A percentile compares a stretch with the other conserved stretches of the same genome.
phyloP scores from a whole-genome alignment of 2,113 vertebrate genomes.

The Heliornis fulica region DNA sequence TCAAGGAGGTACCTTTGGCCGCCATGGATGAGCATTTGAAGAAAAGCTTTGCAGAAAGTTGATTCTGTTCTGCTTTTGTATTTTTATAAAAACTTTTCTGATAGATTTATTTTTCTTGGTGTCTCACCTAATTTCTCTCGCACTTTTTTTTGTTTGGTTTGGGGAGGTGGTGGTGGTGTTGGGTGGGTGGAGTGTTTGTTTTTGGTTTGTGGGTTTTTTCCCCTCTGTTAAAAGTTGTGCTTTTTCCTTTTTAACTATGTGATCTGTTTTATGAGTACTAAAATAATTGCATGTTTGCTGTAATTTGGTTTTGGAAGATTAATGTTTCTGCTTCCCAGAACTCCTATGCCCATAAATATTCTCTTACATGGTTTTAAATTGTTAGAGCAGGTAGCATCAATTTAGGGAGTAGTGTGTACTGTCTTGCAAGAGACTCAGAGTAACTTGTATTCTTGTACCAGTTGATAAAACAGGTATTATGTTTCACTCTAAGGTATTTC shows the following conservation, averaged over 20 bases:
- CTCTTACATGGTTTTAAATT: not conserved
- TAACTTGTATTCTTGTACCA: not conserved
- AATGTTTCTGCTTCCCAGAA: not conserved
- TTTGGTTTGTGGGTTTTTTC: not conserved
- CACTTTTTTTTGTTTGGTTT: too few relatives aligned
- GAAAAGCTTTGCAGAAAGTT: not conserved
- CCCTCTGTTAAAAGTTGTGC: not conserved
- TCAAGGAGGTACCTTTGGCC: not conserved
- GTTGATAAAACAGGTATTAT: not conserved
- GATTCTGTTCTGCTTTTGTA: not conserved
- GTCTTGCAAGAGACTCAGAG: not conserved
- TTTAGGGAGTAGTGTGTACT: not conserved
- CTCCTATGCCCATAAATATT: not conserved
- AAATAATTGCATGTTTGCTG: not conserved
- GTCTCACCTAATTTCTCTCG: not conserved
- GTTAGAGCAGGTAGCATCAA: not conserved
- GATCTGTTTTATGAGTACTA: not conserved
- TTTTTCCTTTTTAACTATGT: not conserved
- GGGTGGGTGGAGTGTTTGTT: too few relatives aligned
- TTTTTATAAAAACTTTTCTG: not conserved
- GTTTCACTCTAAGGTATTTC: not conserved
- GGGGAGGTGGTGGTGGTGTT: too few relatives aligned
- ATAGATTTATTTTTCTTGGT: not conserved
- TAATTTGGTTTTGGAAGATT: not conserved
- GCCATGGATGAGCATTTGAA: not conserved